Evolutionary conservation across 2,113 vertebrate genomes (phyloP), one percentile per base, ranked within the genome.

Genomic region (Pseudopodoces humilis): DNA sequence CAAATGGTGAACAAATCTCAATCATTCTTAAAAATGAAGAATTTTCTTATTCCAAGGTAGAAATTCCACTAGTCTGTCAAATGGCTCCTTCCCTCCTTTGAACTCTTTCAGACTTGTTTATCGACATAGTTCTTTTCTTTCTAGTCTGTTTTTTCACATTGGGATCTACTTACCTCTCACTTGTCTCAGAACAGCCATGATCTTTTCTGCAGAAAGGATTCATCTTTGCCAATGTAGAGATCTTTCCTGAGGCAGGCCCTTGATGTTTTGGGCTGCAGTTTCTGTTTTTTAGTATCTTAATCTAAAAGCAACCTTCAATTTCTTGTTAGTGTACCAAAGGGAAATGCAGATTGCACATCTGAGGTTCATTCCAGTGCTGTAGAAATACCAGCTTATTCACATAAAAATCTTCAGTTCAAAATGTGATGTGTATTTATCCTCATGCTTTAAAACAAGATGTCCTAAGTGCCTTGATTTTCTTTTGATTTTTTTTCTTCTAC

Each of bases 1-100:
- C 14, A 44, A 72, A 46, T 15, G 3, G 1, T 0, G 4, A 64
- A 81, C 4, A 64, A 80, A 37, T 44, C 4, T 31, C 3, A 2
- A 3, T 63, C 6, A 55, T 46, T 77, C 30, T 41, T 60, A 72
- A 37, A 4, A 68, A 18, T 28, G 17, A 79, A n/a, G 5, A 44
- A 20, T 56, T 90, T 59, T 67, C 20, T 49, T 59, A 30, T 63
- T 76, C 22, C 12, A 49, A 35, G 2, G 16, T 15, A 41, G 39
- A 9, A 59, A 33, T 33, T 52, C 62, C 47, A n/a, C 12, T 70
- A 15, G 7, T 15, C 7, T 70, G 20, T 17, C 17, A 85, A 68
- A 46, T 46, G n/a, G 1, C 46, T 83, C 17, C 22, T 56, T 83
- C 15, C 4, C 4, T 77, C 24, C 39, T 67, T 62, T 35, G 52